These are phyloP conservation scores for Sus cebifrons DNA, from an alignment of 2,797 vertebrate species.

Conservation along the genomic window DNA sequence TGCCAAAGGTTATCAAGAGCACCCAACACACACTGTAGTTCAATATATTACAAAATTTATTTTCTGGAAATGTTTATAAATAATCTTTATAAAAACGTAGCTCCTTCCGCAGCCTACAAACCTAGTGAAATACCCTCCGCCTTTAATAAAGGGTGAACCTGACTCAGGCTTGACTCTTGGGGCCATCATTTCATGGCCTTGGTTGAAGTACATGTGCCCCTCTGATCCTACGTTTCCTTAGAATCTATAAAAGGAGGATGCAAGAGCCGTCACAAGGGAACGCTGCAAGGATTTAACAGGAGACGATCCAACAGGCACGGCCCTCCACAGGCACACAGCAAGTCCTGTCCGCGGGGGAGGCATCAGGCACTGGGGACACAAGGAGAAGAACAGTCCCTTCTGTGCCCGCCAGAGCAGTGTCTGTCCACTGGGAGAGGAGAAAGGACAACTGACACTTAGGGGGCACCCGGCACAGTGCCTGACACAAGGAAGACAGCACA, in stretches of 20 bases:
- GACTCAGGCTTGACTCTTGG: not conserved
- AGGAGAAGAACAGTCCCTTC: not conserved
- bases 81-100: not conserved
- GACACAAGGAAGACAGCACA: not conserved
- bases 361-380: not conserved
- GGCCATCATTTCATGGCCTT: not conserved
- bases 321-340: not conserved
- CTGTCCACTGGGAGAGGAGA: not conserved
- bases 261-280: not conserved
- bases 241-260: not conserved
- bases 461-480: not conserved
- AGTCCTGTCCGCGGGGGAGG: not conserved
- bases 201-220: not conserved
- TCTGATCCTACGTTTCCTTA: not conserved
- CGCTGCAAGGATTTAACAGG: not conserved
- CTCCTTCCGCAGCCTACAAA: not conserved
- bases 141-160: not conserved
- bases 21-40: not conserved
- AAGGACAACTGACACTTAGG: fast-evolving
- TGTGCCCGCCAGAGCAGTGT: not conserved
- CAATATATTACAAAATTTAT: not conserved
- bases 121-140: not conserved
- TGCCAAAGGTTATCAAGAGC: not conserved
- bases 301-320: fast-evolving
- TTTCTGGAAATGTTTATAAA: slow-evolving; percentile 47